Evolutionary conservation across 2,113 vertebrate species (phyloP).

Genomic region (Vanacampus margaritifer): DNA sequence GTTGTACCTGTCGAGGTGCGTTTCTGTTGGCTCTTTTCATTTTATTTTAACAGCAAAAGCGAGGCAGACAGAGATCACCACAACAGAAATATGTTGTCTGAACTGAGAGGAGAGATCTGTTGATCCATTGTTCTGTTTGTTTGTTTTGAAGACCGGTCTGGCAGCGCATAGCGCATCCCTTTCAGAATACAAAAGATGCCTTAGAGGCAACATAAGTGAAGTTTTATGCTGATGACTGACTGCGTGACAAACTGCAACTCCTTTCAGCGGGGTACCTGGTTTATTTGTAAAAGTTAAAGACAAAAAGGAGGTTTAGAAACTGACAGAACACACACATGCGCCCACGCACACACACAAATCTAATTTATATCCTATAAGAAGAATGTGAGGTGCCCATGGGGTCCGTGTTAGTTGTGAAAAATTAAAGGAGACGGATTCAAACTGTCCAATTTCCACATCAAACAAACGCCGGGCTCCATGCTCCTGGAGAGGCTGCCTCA

Average conservation of each 20-base stretch:
- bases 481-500: conserved; percentile 95
- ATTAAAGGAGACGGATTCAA: conserved; percentile 99
- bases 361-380: conserved; percentile 87
- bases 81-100: conserved; percentile 57
- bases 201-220: conserved; percentile 70
- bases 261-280: conserved; percentile 45
- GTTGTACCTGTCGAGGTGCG: conserved; percentile 61
- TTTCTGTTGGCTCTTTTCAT: conserved; percentile 58
- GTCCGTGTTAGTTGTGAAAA: conserved; percentile 98
- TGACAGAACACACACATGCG: conserved; percentile 35
- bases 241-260: conserved; percentile 60
- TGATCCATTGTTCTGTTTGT: conserved; percentile 68
- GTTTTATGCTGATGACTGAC: conserved; percentile 73
- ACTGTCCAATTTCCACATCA: conserved; percentile 99
- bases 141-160: conserved; percentile 68
- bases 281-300: conserved; percentile 41
- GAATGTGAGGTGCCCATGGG: conserved; percentile 85
- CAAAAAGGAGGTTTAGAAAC: background rate
- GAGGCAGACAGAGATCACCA: conserved; percentile 68
- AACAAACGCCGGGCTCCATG: conserved; percentile 88
- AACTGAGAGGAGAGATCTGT: conserved; percentile 59
- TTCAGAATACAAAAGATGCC: conserved; percentile 75
- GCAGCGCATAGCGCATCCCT: conserved; percentile 56
- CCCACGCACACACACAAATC: conserved; percentile 64
- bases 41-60: conserved; percentile 64